Evolutionary conservation across 1,140 invertebrate genomes (phyloP).

Genomic region (Drosophila fuyamai): DNA sequence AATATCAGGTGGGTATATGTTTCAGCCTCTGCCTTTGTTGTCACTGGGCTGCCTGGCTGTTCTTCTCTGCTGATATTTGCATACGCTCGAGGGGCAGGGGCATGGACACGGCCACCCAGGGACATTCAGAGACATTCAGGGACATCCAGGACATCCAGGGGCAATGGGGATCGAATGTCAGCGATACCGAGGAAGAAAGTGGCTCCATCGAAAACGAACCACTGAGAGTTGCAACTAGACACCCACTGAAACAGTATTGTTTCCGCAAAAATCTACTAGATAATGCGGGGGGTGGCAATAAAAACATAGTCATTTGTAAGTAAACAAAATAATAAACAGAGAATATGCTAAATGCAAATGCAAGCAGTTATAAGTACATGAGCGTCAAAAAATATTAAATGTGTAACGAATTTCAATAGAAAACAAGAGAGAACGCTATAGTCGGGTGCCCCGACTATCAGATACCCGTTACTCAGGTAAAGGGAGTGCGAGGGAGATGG

Average conservation of each 20-base stretch:
- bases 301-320: neutral
- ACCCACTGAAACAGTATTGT: neutral
- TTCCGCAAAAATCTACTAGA: too few species aligned
- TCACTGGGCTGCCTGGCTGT: neutral
- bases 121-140: neutral
- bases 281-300: neutral
- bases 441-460: too few species aligned
- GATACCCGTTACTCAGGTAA: too few species aligned
- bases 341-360: too few species aligned
- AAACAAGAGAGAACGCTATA: too few species aligned
- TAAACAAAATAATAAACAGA: neutral
- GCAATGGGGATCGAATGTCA: conserved; percentile 4
- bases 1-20: neutral
- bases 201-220: neutral
- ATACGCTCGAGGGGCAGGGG: neutral
- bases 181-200: conserved; percentile 6
- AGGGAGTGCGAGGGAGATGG: too few species aligned
- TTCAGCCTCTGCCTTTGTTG: neutral
- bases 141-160: neutral
- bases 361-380: too few species aligned
- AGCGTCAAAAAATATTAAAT: too few species aligned
- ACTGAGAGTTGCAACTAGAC: neutral
- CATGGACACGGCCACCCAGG: too few species aligned
- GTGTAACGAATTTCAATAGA: too few species aligned
- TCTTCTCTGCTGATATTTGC: conserved; percentile 8